phyloP scores from a whole-genome alignment of 2,113 vertebrate genomes.

The Ammospiza caudacuta region DNA sequence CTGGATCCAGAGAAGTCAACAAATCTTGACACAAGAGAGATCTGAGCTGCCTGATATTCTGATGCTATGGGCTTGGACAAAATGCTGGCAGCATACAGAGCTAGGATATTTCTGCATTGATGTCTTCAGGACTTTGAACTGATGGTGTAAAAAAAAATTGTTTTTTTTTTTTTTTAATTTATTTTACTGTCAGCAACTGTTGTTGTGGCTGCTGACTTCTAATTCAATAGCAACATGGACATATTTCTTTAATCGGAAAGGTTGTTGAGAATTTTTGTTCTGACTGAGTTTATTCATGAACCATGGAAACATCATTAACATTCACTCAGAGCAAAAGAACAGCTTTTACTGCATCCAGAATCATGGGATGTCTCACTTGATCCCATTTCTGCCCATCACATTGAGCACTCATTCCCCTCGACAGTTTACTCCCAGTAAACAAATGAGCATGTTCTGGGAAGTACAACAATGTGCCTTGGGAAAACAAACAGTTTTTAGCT shows the following conservation, averaged over 20 bases:
- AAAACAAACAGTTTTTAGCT: slow-evolving; percentile 27
- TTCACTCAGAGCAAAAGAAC: slow-evolving; percentile 52
- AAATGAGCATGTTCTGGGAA: slow-evolving; percentile 9
- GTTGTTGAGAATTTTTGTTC: slow-evolving; percentile 9
- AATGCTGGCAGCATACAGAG: not conserved
- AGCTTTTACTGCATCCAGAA: slow-evolving; percentile 36
- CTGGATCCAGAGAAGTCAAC: not conserved
- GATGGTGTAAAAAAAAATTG: not conserved
- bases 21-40: not conserved
- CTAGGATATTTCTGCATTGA: not conserved
- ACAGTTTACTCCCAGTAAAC: slow-evolving; percentile 10
- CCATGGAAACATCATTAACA: slow-evolving; percentile 20
- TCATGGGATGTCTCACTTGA: slow-evolving; percentile 17
- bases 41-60: not conserved
- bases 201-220: not conserved
- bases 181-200: not conserved
- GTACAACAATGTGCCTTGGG: not conserved
- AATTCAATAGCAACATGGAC: not conserved
- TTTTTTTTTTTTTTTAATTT: not conserved
- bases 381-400: slow-evolving; percentile 41
- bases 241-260: slow-evolving; percentile 1
- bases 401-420: not conserved
- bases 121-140: not conserved
- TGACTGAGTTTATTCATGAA: slow-evolving; percentile 36
- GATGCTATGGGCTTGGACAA: not conserved